Evolutionary conservation across 2,888 invertebrate genomes (phyloP).

Genomic region (Dromius quadrimaculatus): DNA sequence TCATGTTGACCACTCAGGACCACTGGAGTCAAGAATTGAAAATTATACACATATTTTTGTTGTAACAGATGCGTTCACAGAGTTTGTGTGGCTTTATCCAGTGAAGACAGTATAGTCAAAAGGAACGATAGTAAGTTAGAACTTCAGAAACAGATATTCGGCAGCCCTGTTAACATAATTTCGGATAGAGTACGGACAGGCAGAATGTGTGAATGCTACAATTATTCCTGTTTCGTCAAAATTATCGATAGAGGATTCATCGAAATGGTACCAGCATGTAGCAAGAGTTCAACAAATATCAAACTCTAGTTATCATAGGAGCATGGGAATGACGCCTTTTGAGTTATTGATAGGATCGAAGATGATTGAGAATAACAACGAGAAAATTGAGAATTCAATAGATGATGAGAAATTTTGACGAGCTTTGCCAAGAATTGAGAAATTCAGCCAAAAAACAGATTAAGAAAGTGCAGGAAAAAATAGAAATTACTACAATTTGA

Average conservation of each 20-base stretch:
- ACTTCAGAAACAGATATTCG: slow-evolving; percentile 3
- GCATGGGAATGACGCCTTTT: neutral
- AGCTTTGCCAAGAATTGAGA: neutral
- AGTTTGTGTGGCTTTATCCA: too few relatives aligned
- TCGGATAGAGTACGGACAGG: neutral
- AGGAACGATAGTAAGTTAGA: slow-evolving; percentile 33
- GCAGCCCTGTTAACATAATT: neutral
- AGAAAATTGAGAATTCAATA: neutral
- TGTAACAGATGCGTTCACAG: too few relatives aligned
- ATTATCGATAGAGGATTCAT: neutral
- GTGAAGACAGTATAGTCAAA: slow-evolving; percentile 37
- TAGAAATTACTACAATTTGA: neutral
- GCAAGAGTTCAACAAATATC: neutral
- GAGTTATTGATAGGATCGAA: neutral
- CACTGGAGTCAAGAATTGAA: too few relatives aligned
- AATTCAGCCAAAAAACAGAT: neutral
- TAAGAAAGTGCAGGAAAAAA: neutral
- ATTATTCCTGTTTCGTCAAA: neutral
- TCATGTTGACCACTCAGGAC: too few relatives aligned
- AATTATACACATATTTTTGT: too few relatives aligned
- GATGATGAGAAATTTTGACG: neutral
- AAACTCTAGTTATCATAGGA: slow-evolving; percentile 1
- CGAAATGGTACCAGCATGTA: slow-evolving; percentile 3
- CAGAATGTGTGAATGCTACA: neutral
- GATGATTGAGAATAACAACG: neutral